Conservation (phyloP, 2,888 invertebrate species). For the Ochropacha duplaris region DNA sequence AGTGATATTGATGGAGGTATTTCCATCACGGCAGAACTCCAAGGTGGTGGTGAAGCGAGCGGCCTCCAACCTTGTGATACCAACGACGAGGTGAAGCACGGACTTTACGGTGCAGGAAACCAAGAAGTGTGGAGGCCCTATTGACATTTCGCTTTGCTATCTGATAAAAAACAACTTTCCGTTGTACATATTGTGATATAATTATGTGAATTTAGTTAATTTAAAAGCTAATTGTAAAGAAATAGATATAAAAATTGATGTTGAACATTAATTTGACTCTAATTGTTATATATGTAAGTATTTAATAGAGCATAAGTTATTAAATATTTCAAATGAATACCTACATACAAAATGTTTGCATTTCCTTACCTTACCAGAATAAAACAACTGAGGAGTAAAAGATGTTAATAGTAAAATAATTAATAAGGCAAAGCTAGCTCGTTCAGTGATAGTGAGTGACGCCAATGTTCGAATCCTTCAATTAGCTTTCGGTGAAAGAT, state of each 20-base stretch:
- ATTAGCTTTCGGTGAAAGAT: no score
- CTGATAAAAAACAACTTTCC: constrained; percentile 50
- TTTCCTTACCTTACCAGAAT: background rate
- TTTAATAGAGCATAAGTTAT: constrained; percentile 29
- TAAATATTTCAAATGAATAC: background rate
- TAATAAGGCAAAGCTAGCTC: no score
- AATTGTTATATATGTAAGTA: constrained; percentile 62
- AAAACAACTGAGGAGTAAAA: no score
- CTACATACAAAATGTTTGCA: background rate
- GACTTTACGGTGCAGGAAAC: constrained; percentile 60
- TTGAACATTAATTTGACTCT: constrained; percentile 76
- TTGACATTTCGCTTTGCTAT: constrained; percentile 69
- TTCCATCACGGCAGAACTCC: constrained; percentile 78
- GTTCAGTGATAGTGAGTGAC: no score
- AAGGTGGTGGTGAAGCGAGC: constrained; percentile 71
- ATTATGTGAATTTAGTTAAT: constrained; percentile 29
- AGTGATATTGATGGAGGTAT: constrained; percentile 83
- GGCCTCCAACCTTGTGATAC: constrained; percentile 80
- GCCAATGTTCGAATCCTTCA: no score
- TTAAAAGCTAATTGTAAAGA: constrained; percentile 16
- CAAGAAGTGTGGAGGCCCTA: constrained; percentile 91
- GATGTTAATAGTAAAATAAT: no score
- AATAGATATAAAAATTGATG: constrained; percentile 61
- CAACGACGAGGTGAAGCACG: constrained; percentile 80
- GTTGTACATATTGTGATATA: constrained; percentile 81